These are phyloP conservation scores for Neofelis nebulosa DNA, from an alignment of 2,113 vertebrate genomes.

Conservation along the genomic window DNA sequence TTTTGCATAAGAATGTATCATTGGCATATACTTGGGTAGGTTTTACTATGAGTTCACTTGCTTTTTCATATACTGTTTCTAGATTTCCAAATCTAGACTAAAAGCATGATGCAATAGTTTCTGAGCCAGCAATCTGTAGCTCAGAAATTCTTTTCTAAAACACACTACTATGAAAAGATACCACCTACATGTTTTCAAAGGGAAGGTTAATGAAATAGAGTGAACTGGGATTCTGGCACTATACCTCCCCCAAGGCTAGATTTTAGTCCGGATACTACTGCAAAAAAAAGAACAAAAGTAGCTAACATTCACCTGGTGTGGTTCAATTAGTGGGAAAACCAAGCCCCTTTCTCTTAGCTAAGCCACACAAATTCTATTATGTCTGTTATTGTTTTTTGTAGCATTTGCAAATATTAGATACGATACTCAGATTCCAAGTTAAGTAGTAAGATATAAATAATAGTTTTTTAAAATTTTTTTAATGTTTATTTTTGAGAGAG, in stretches of 20 bases:
- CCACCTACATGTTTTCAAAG: neutral
- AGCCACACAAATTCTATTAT: neutral
- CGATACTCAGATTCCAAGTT: neutral
- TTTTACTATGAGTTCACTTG: neutral
- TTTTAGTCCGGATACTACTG: neutral
- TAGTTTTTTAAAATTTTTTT: neutral
- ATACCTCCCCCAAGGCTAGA: neutral
- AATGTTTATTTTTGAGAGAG: no score
- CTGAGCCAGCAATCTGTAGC: neutral
- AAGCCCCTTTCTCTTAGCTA: neutral
- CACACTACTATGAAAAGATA: neutral
- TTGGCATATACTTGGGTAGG: neutral
- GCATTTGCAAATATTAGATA: neutral
- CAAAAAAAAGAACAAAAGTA: neutral
- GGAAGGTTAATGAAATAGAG: neutral
- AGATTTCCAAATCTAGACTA: neutral
- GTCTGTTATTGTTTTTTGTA: neutral
- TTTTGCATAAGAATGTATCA: neutral
- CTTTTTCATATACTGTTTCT: neutral
- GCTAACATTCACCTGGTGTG: neutral
- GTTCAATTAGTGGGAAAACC: neutral
- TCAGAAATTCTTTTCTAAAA: conserved; percentile 36
- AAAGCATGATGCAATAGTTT: neutral
- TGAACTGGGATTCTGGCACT: neutral
- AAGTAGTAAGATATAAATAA: neutral